Percentiles rank a stretch among this genome's conserved stretches.
Conservation (phyloP, 2,888 invertebrate genomes). For the Drosophila tripunctata region DNA sequence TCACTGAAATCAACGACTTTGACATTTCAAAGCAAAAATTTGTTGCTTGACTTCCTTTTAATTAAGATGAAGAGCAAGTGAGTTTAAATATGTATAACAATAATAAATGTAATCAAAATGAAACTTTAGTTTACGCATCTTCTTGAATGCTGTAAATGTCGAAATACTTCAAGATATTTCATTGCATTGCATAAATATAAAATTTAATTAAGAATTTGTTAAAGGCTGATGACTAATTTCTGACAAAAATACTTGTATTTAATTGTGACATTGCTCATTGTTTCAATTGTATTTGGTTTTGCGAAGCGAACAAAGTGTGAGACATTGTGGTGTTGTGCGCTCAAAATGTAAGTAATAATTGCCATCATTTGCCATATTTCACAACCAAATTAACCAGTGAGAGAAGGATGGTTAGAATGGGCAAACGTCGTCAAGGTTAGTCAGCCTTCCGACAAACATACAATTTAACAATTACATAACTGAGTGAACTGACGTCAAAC, state of each 20-base stretch:
- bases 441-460: conserved; percentile 32
- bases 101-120: conserved; percentile 2
- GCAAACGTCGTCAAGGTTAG: conserved; percentile 49
- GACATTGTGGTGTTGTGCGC: conserved; percentile 41
- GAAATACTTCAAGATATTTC: not conserved
- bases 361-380: conserved; percentile 70
- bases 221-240: not conserved
- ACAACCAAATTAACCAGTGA: conserved; percentile 63
- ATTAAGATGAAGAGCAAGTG: not conserved
- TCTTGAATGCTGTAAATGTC: not conserved
- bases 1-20: not conserved
- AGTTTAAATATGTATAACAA: not conserved
- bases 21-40: not conserved
- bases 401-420: not conserved
- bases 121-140: too few relatives aligned
- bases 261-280: conserved; percentile 21
- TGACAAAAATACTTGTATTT: not conserved
- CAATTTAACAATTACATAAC: conserved; percentile 71
- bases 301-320: conserved; percentile 41
- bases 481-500: conserved; percentile 48
- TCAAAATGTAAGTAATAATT: conserved; percentile 65
- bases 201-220: conserved; percentile 5
- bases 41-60: not conserved
- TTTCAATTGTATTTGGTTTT: conserved; percentile 28
- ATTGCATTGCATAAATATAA: not conserved